These are phyloP conservation scores for Pangasius djambal DNA, from an alignment of 2,797 vertebrate genomes.

Conservation along the genomic window DNA sequence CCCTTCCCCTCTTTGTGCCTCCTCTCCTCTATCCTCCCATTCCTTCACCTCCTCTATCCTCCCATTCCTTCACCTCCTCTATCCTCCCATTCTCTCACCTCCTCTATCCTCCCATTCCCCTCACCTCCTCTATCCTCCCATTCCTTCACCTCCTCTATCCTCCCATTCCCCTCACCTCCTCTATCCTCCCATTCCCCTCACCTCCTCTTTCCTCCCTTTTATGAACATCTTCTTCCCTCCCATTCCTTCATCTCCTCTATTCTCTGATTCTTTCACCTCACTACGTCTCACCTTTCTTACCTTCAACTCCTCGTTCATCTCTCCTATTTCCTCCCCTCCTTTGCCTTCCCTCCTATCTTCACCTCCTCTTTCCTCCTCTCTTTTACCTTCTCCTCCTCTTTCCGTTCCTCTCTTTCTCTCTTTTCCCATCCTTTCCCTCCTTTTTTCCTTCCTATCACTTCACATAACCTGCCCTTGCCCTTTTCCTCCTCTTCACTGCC, in stretches of 20 bases:
- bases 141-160: constrained; percentile 5
- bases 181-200: background rate
- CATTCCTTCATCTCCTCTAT: constrained; percentile 45
- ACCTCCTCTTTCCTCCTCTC: background rate
- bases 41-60: background rate
- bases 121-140: constrained; percentile 53
- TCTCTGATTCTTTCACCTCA: background rate
- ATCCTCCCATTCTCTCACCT: constrained; percentile 61
- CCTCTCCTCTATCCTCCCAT: constrained; percentile 36
- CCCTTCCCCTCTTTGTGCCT: constrained; percentile 1
- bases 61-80: background rate
- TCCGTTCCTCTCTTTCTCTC: constrained; percentile 56
- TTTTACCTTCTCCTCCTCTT: constrained; percentile 68
- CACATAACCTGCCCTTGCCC: constrained; percentile 68
- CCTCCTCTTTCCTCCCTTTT: background rate
- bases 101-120: background rate
- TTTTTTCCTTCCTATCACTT: background rate
- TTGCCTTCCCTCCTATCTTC: background rate
- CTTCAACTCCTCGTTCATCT: constrained; percentile 67
- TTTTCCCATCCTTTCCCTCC: constrained; percentile 46
- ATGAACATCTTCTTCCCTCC: background rate
- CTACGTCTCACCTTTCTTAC: background rate
- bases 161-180: constrained; percentile 61
- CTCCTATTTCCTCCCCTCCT: constrained; percentile 57
- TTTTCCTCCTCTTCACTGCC: constrained; percentile 66